phyloP scores from a whole-genome alignment of 2,888 invertebrate species.

The Chaitophorus viminalis region DNA sequence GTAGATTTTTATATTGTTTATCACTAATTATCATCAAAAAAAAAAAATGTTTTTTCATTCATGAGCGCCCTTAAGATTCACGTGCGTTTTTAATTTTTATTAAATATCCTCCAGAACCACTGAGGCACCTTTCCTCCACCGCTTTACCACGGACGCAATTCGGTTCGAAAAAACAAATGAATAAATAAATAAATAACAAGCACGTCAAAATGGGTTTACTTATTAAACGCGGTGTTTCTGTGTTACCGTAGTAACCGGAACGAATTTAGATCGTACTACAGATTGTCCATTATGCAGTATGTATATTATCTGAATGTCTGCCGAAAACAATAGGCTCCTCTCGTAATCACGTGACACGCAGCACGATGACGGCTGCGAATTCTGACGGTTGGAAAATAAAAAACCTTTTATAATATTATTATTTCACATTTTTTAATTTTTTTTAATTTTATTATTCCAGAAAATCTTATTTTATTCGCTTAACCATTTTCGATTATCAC shows the following conservation, averaged over 20 bases:
- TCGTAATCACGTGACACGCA: too few species aligned
- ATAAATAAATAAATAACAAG: constrained; percentile 42
- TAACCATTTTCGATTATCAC: too few species aligned
- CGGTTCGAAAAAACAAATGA: constrained; percentile 47
- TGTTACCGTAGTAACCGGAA: constrained; percentile 40
- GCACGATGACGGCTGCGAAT: too few species aligned
- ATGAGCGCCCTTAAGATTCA: constrained; percentile 14
- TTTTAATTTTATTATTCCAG: too few species aligned
- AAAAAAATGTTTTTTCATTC: constrained; percentile 2
- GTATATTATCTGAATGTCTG: constrained; percentile 8
- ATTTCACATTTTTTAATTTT: too few species aligned
- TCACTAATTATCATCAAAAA: constrained; percentile 32
- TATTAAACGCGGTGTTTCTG: constrained; percentile 14
- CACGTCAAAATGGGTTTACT: constrained; percentile 27
- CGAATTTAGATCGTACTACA: constrained; percentile 28
- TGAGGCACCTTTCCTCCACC: background rate
- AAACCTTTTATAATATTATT: too few species aligned
- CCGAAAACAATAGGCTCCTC: background rate
- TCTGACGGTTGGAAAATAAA: too few species aligned
- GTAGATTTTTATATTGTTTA: constrained; percentile 41
- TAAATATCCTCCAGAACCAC: background rate
- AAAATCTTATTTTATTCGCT: too few species aligned
- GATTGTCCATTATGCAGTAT: constrained; percentile 23
- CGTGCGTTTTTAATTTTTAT: constrained; percentile 25
- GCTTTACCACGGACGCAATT: background rate